A percentile compares a stretch with the other conserved stretches of the same genome.
Evolutionary conservation across 2,797 vertebrate species (phyloP).

Genomic region (Xenops minutus): DNA sequence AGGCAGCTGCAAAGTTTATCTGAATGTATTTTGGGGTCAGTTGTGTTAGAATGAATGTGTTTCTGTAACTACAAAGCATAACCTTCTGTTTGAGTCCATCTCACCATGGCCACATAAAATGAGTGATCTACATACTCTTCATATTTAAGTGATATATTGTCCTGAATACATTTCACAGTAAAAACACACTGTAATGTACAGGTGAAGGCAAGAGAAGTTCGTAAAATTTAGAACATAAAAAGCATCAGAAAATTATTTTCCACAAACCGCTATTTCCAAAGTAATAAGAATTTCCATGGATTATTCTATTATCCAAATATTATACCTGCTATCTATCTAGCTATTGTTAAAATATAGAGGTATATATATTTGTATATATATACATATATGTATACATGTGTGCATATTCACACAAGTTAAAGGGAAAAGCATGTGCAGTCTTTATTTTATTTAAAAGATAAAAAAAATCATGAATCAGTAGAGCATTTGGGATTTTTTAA

Average conservation of each 20-base stretch:
- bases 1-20: not conserved
- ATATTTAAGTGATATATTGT: not conserved
- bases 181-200: not conserved
- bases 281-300: not conserved
- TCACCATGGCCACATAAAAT: not conserved
- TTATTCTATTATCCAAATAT: slow-evolving; percentile 9
- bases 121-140: not conserved
- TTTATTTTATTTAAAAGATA: slow-evolving; percentile 22
- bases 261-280: not conserved
- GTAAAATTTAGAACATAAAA: not conserved
- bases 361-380: fast-evolving
- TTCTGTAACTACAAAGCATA: not conserved
- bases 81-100: not conserved
- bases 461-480: slow-evolving; percentile 55
- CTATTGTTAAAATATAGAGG: not conserved
- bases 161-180: not conserved
- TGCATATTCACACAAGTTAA: not conserved
- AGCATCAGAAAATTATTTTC: not conserved
- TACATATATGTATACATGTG: too few relatives aligned
- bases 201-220: not conserved
- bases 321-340: not conserved
- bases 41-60: not conserved
- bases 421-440: not conserved
- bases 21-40: not conserved
- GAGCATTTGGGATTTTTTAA: not conserved